Percentiles rank a stretch among this genome's conserved stretches.
phyloP scores from a whole-genome alignment of 2,888 invertebrate genomes.

The Operophtera brumata region DNA sequence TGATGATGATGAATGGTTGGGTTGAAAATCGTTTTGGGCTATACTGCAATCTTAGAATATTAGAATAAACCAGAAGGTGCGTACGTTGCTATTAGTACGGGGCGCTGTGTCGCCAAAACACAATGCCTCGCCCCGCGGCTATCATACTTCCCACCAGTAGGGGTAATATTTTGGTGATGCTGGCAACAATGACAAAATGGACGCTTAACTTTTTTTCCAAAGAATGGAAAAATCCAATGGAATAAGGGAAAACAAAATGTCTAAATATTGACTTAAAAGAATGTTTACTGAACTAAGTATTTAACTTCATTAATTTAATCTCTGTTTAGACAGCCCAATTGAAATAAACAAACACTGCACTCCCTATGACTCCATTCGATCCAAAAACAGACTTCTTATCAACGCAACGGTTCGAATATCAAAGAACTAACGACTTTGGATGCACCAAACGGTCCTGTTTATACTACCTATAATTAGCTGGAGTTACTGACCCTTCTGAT shows the following conservation, averaged over 20 bases:
- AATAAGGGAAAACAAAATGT: background rate
- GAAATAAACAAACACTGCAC: conserved; percentile 23
- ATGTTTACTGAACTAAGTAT: background rate
- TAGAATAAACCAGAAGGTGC: no score
- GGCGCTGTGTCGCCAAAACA: no score
- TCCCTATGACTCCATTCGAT: conserved; percentile 15
- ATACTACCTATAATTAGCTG: conserved; percentile 30
- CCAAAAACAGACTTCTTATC: conserved; percentile 26
- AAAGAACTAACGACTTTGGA: conserved; percentile 27
- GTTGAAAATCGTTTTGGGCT: no score
- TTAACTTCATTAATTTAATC: conserved; percentile 10
- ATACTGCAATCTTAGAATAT: no score
- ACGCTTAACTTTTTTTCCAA: no score
- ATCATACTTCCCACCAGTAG: no score
- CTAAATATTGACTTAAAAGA: background rate
- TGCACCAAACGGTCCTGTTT: conserved; percentile 30
- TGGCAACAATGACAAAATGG: no score
- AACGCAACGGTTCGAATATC: conserved; percentile 27
- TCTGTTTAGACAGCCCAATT: conserved; percentile 21
- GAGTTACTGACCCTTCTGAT: conserved; percentile 41
- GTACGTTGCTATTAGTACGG: no score
- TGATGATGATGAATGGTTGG: no score
- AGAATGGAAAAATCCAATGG: no score
- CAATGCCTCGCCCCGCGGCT: no score
- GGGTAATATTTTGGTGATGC: no score